Percentiles rank a stretch among this genome's conserved stretches.
phyloP scores from a whole-genome alignment of 1,140 invertebrate genomes.

The Radopholus similis region DNA sequence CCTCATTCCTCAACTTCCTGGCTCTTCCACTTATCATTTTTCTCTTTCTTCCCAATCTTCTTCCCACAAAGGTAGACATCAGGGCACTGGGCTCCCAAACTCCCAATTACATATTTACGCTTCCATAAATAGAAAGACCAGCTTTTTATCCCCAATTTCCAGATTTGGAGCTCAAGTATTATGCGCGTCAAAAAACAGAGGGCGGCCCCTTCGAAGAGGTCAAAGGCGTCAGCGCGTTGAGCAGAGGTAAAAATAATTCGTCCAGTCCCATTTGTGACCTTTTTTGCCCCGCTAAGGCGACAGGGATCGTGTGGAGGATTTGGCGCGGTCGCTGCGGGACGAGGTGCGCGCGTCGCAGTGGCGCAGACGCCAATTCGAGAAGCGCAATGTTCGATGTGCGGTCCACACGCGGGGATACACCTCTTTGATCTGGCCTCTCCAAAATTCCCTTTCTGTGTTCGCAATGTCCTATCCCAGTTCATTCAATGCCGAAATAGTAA shows the following conservation, averaged over 20 bases:
- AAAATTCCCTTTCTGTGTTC: not conserved
- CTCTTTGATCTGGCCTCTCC: not conserved
- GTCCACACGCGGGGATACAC: constrained; percentile 10
- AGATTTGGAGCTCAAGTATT: not conserved
- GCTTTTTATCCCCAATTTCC: too few species aligned
- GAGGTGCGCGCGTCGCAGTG: constrained; percentile 1
- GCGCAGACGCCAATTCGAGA: constrained; percentile 2
- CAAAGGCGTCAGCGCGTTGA: not conserved
- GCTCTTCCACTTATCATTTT: too few species aligned
- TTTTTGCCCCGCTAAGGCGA: too few species aligned
- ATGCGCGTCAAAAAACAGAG: not conserved
- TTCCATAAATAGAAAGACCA: too few species aligned
- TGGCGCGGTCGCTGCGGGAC: not conserved
- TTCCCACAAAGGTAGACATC: constrained; percentile 2
- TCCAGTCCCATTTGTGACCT: too few species aligned
- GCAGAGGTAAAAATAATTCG: not conserved
- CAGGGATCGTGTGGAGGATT: not conserved
- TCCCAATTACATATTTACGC: too few species aligned
- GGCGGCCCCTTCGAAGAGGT: constrained; percentile 3
- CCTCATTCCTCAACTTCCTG: too few species aligned
- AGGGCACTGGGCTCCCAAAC: too few species aligned
- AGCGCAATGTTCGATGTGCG: constrained; percentile 10
- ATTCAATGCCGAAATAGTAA: too few species aligned
- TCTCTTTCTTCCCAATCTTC: too few species aligned
- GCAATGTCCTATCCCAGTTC: not conserved